Conservation (phyloP, 2,797 vertebrate species). For the Microctenopoma lineatum region DNA sequence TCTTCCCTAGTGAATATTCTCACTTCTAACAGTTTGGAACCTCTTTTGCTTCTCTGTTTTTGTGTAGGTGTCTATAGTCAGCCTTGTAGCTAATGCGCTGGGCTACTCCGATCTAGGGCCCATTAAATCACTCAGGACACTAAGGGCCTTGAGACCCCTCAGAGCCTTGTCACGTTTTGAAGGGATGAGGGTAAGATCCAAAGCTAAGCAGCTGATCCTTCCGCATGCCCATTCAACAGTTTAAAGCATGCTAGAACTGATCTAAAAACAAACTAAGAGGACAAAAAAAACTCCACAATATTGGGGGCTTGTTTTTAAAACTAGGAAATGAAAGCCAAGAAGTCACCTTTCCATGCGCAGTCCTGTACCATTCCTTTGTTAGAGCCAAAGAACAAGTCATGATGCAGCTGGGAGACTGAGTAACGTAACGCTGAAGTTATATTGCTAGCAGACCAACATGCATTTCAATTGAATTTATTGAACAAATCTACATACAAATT, state of each 20-base stretch:
- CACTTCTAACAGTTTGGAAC: slow-evolving; percentile 99
- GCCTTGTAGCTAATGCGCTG: slow-evolving; percentile 99
- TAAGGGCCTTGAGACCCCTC: slow-evolving; percentile 99
- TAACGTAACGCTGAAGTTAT: slow-evolving; percentile 60
- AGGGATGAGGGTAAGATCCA: slow-evolving; percentile 99
- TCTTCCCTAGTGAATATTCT: slow-evolving; percentile 85
- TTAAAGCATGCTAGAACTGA: slow-evolving; percentile 99
- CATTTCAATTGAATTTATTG: slow-evolving; percentile 74
- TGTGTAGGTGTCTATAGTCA: slow-evolving; percentile 99
- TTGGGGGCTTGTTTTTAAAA: slow-evolving; percentile 77
- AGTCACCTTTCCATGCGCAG: slow-evolving; percentile 80
- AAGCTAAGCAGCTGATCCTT: slow-evolving; percentile 91
- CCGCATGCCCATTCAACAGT: slow-evolving; percentile 98
- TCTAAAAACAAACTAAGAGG: slow-evolving; percentile 80
- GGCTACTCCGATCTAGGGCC: slow-evolving; percentile 99
- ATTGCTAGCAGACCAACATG: slow-evolving; percentile 51
- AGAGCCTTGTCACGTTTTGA: slow-evolving; percentile 99
- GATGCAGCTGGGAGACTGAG: slow-evolving; percentile 91
- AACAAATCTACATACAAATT: slow-evolving; percentile 42
- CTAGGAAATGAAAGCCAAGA: slow-evolving; percentile 75
- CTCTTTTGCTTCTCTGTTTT: slow-evolving; percentile 97
- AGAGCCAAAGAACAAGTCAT: slow-evolving; percentile 84
- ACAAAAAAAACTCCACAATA: slow-evolving; percentile 70
- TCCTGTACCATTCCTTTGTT: slow-evolving; percentile 85
- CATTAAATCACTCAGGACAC: slow-evolving; percentile 99